phyloP scores from a whole-genome alignment of 2,113 vertebrate species.

The Elephantulus edwardii region DNA sequence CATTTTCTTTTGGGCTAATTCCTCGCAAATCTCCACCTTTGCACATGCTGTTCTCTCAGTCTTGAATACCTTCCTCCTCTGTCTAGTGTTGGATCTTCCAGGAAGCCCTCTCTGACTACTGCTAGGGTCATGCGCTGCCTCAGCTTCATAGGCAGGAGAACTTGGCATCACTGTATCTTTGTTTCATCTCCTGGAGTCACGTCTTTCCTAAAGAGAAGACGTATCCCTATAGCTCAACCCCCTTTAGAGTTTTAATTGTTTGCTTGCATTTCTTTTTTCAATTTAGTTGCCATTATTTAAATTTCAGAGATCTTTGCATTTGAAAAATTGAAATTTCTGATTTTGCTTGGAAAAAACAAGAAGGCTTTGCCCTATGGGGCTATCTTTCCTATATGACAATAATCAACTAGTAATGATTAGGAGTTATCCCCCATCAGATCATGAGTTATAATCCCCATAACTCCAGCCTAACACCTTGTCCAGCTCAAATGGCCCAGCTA shows the following conservation, averaged over 20 bases:
- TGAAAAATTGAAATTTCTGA: conserved; percentile 26
- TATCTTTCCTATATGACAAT: not conserved
- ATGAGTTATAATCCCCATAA: not conserved
- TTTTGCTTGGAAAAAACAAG: not conserved
- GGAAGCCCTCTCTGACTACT: conserved; percentile 29
- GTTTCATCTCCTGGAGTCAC: not conserved
- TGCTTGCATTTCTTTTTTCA: not conserved
- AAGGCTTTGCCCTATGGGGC: not conserved
- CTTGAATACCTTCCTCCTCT: not conserved
- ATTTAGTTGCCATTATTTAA: conserved; percentile 39
- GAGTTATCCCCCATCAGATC: not conserved
- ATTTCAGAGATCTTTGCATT: conserved; percentile 31
- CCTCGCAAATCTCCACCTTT: not conserved
- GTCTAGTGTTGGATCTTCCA: not conserved
- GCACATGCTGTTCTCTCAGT: not conserved
- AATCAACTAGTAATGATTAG: not conserved
- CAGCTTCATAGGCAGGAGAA: not conserved
- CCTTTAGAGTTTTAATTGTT: not conserved
- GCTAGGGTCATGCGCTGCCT: not conserved
- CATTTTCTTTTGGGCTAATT: not conserved
- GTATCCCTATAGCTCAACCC: not conserved
- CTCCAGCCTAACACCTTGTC: not conserved
- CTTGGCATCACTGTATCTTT: not conserved
- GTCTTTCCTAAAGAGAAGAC: not conserved
- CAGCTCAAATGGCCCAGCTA: not conserved